Percentiles rank a stretch among this genome's conserved stretches.
Conservation (phyloP, 2,797 vertebrate species). For the Malurus leucopterus region DNA sequence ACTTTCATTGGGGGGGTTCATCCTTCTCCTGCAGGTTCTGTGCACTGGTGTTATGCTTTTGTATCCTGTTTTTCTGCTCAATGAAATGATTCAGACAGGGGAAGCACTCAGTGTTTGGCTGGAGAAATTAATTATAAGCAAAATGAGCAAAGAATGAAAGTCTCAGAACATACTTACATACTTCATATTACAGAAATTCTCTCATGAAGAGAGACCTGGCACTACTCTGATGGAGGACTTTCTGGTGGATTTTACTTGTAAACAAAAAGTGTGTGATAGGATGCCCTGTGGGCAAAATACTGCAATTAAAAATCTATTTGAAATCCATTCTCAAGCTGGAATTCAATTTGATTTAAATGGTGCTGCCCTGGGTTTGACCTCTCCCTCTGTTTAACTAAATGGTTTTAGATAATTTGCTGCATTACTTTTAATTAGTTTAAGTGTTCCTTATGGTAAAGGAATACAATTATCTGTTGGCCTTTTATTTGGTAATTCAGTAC, state of each 20-base stretch:
- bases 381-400: slow-evolving; percentile 33
- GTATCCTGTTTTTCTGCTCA: neutral
- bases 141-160: neutral
- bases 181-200: neutral
- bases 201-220: neutral
- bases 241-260: neutral
- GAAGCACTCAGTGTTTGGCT: neutral
- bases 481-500: slow-evolving; percentile 15
- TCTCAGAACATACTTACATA: neutral
- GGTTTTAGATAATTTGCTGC: slow-evolving; percentile 41
- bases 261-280: neutral
- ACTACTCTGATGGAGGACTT: neutral
- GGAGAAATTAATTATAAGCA: neutral
- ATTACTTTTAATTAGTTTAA: slow-evolving; percentile 42
- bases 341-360: slow-evolving; percentile 45
- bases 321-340: slow-evolving; percentile 19
- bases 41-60: accelerated
- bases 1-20: neutral
- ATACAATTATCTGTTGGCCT: slow-evolving; percentile 18
- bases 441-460: neutral
- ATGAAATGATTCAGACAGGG: neutral
- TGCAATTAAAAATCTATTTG: slow-evolving; percentile 48
- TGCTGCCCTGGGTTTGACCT: slow-evolving; percentile 26
- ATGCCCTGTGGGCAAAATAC: neutral
- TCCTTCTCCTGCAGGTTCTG: neutral